phyloP scores from a whole-genome alignment of 2,797 vertebrate genomes.

The Discoglossus pictus region DNA sequence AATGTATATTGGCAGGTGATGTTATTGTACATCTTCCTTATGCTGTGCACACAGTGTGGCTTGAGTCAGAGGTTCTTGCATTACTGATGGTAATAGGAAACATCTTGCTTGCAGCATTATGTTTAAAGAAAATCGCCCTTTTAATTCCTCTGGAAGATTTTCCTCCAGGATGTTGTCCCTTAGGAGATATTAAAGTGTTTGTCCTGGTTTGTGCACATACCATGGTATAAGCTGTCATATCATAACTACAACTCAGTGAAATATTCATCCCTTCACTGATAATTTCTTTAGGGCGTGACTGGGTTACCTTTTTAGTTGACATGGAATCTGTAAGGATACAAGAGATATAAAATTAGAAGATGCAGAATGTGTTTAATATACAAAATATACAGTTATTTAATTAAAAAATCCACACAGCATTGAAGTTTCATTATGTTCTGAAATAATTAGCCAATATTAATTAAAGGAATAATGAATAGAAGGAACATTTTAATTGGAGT shows the following conservation, averaged over 20 bases:
- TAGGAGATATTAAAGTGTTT: not conserved
- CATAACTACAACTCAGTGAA: slow-evolving; percentile 25
- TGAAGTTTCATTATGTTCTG: too few species aligned
- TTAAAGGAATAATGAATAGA: too few species aligned
- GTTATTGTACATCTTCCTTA: too few species aligned
- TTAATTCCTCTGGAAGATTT: slow-evolving; percentile 21
- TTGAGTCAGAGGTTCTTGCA: not conserved
- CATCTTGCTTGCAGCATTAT: slow-evolving; percentile 24
- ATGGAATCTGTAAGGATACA: slow-evolving; percentile 1
- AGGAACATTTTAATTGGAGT: too few species aligned
- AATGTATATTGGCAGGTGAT: too few species aligned
- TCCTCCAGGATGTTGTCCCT: slow-evolving; percentile 9
- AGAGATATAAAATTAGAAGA: too few species aligned
- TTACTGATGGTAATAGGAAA: slow-evolving; percentile 50
- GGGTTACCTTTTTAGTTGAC: not conserved
- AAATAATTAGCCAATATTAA: too few species aligned
- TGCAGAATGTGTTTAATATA: too few species aligned
- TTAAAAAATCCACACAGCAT: too few species aligned
- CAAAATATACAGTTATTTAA: too few species aligned
- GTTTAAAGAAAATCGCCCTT: slow-evolving; percentile 42
- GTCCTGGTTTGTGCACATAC: slow-evolving; percentile 14
- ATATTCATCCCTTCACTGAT: not conserved
- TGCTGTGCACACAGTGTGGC: slow-evolving; percentile 1
- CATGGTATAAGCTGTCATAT: not conserved
- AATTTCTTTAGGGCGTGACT: not conserved